These are phyloP conservation scores for Falco biarmicus DNA, from an alignment of 2,797 vertebrate genomes.

Conservation along the genomic window DNA sequence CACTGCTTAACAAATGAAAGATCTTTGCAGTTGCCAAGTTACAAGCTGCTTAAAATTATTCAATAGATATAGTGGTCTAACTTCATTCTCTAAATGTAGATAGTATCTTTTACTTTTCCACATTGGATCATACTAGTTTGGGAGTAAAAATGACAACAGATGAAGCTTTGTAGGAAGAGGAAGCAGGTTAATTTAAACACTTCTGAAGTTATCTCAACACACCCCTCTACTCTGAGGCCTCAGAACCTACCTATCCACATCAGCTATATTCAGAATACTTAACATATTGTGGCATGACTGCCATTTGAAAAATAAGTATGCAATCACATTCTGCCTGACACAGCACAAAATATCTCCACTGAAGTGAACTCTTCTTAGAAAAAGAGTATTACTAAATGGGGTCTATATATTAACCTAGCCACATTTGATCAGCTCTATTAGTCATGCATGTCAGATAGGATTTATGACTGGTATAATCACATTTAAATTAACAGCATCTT, in stretches of 20 bases:
- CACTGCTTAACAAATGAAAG: constrained; percentile 9
- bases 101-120: background rate
- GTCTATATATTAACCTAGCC: background rate
- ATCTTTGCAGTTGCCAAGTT: background rate
- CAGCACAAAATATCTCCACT: background rate
- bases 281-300: background rate
- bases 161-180: background rate
- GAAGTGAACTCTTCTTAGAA: background rate
- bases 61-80: background rate
- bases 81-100: background rate
- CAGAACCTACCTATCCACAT: background rate
- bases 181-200: background rate
- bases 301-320: background rate
- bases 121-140: background rate
- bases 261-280: background rate
- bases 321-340: background rate
- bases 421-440: background rate
- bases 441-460: background rate
- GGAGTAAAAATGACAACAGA: background rate
- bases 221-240: background rate
- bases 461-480: background rate
- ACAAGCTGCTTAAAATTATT: background rate
- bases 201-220: background rate
- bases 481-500: background rate
- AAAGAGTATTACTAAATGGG: background rate